A percentile compares a stretch with the other conserved stretches of the same genome.
These are phyloP conservation scores for Clinocottus analis DNA, from an alignment of 2,113 vertebrate species.

Conservation along the genomic window DNA sequence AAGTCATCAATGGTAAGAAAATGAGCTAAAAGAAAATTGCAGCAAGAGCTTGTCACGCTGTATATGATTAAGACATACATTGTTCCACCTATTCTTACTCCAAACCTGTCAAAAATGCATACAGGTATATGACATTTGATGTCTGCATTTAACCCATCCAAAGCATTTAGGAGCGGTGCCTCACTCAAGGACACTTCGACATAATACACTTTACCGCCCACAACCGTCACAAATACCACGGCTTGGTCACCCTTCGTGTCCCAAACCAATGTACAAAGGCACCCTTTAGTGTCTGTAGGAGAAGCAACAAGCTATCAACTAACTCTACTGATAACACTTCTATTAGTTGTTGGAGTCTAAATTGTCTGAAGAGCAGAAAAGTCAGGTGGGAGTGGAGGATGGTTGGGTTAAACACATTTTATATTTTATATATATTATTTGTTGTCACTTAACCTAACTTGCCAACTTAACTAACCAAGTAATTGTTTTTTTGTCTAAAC, in stretches of 20 bases:
- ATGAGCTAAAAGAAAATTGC: not conserved
- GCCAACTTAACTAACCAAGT: too few species aligned
- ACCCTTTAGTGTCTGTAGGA: not conserved
- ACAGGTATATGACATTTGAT: not conserved
- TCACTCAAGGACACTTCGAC: too few species aligned
- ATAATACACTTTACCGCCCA: too few species aligned
- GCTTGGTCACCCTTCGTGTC: too few species aligned
- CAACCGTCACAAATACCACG: too few species aligned
- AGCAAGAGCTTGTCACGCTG: too few species aligned
- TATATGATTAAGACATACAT: not conserved
- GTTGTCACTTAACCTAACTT: not conserved
- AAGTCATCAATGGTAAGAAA: slow-evolving; percentile 85
- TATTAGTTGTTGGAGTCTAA: not conserved
- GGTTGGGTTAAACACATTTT: too few species aligned
- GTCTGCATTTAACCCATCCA: not conserved
- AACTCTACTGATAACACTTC: not conserved
- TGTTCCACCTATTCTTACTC: not conserved
- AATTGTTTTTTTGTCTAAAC: too few species aligned
- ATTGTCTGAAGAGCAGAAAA: not conserved
- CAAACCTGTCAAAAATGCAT: not conserved
- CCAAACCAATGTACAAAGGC: not conserved
- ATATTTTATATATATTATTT: not conserved
- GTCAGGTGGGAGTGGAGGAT: not conserved
- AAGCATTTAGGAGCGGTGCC: too few species aligned
- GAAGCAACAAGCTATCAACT: not conserved